A percentile compares a stretch with the other conserved stretches of the same genome.
Conservation (phyloP, 2,888 invertebrate genomes). For the Ommatoiulus sabulosus region DNA sequence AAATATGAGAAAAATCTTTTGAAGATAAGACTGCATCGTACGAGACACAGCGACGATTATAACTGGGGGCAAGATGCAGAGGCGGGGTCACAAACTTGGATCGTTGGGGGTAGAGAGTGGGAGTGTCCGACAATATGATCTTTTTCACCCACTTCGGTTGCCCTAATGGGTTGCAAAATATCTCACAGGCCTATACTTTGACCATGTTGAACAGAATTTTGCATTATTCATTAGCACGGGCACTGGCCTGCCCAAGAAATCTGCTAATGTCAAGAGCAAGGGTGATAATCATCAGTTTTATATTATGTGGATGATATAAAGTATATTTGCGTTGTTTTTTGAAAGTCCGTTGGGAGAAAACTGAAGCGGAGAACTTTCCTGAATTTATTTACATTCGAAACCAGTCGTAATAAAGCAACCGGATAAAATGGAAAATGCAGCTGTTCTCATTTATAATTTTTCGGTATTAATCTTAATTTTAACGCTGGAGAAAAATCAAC, state of each 20-base stretch:
- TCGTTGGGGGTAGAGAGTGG: background rate
- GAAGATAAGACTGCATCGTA: background rate
- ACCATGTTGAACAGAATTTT: background rate
- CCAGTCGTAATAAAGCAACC: too few relatives aligned
- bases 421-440: too few relatives aligned
- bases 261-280: constrained; percentile 22
- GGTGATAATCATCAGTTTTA: constrained; percentile 5
- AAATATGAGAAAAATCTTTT: background rate
- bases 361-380: background rate
- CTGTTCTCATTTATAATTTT: background rate
- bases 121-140: background rate
- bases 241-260: background rate
- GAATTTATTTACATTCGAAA: background rate
- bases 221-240: constrained; percentile 37
- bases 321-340: background rate
- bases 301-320: background rate
- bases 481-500: too few relatives aligned
- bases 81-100: constrained; percentile 6
- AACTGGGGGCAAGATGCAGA: background rate
- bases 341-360: background rate
- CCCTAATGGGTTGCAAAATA: background rate
- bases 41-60: background rate
- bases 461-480: too few relatives aligned
- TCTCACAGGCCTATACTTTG: background rate
- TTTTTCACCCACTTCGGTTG: background rate